Conservation (phyloP, 2,113 vertebrate genomes). For the Hassar affinis region DNA sequence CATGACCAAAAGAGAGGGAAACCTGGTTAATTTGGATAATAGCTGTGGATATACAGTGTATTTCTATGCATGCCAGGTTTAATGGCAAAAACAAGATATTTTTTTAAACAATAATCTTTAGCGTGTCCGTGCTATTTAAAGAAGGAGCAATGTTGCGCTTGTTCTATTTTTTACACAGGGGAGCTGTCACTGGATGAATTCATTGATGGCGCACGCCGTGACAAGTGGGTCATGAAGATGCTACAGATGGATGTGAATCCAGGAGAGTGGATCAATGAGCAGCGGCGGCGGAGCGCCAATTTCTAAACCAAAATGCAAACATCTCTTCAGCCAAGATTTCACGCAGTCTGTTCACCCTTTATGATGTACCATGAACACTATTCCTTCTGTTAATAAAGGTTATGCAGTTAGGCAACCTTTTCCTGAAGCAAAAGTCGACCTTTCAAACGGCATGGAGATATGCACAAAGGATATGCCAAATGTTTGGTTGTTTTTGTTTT, state of each 20-base stretch:
- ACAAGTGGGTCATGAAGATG: conserved; percentile 99
- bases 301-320: conserved; percentile 22
- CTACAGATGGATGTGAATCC: conserved; percentile 90
- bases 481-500: not conserved
- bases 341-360: not conserved
- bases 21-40: not conserved
- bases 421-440: not conserved
- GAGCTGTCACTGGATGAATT: conserved; percentile 91
- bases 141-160: conserved; percentile 21
- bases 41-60: not conserved
- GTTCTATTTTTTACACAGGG: conserved; percentile 65
- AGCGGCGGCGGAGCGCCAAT: conserved; percentile 67
- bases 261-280: conserved; percentile 81
- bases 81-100: no score
- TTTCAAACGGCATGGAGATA: not conserved
- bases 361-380: not conserved
- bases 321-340: not conserved
- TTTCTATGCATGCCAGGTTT: not conserved
- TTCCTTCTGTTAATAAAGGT: not conserved
- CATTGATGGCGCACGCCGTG: conserved; percentile 84
- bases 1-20: not conserved
- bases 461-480: not conserved
- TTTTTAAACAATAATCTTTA: not conserved
- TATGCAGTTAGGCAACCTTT: conserved; percentile 1
- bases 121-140: not conserved